Conservation (phyloP, 1,140 invertebrate genomes). For the Microplitis demolitor region DNA sequence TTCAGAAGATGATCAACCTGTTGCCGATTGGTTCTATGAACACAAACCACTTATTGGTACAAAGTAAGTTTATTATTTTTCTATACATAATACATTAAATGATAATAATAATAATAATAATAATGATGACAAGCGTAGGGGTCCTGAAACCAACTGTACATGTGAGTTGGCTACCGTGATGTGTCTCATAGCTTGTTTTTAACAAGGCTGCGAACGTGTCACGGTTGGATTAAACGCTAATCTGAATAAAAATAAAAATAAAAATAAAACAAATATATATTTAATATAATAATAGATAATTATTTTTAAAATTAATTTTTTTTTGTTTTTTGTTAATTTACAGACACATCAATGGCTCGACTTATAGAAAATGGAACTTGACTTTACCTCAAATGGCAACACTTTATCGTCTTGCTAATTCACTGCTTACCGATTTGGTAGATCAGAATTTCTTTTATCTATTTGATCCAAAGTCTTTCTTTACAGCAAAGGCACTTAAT, state of each 20-base stretch:
- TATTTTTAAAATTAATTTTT: neutral
- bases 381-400: slow-evolving; percentile 96
- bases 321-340: slow-evolving; percentile 38
- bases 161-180: slow-evolving; percentile 64
- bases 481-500: slow-evolving; percentile 98
- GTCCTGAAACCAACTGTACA: slow-evolving; percentile 68
- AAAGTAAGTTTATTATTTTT: slow-evolving; percentile 62
- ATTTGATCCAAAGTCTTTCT: slow-evolving; percentile 99
- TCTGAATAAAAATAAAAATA: slow-evolving; percentile 38
- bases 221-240: slow-evolving; percentile 56
- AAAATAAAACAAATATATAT: slow-evolving; percentile 5
- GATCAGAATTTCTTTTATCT: slow-evolving; percentile 99
- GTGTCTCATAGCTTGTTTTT: slow-evolving; percentile 46
- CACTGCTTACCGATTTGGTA: slow-evolving; percentile 96
- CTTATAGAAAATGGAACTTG: slow-evolving; percentile 96
- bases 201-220: slow-evolving; percentile 41
- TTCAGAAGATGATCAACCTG: slow-evolving; percentile 91
- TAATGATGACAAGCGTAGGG: slow-evolving; percentile 73
- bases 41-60: slow-evolving; percentile 94
- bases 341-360: slow-evolving; percentile 94
- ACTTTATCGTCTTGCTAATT: slow-evolving; percentile 95
- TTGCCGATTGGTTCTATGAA: slow-evolving; percentile 97
- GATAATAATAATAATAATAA: slow-evolving; percentile 20
- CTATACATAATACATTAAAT: slow-evolving; percentile 16
- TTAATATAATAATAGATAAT: slow-evolving; percentile 7